Evolutionary conservation across 2,888 invertebrate species (phyloP).

Genomic region (Teinopalpus imperialis): DNA sequence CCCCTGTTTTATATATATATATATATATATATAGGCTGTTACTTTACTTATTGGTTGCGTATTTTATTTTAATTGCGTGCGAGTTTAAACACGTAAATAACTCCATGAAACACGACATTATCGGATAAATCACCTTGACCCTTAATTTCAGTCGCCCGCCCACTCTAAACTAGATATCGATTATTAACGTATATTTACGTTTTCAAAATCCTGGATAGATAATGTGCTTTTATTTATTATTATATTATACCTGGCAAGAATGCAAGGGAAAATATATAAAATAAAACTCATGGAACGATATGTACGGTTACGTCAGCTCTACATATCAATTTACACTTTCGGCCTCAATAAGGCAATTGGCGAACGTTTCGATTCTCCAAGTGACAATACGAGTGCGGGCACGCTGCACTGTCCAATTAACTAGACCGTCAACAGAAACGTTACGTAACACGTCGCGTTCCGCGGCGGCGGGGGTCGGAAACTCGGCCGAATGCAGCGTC

Average conservation of each 20-base stretch:
- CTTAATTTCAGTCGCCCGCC: slow-evolving; percentile 46
- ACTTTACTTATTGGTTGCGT: no score
- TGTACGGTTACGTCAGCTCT: slow-evolving; percentile 10
- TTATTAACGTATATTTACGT: no score
- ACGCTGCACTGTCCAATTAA: slow-evolving; percentile 30
- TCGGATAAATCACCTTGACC: slow-evolving; percentile 36
- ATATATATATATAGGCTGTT: no score
- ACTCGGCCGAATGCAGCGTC: slow-evolving; percentile 52
- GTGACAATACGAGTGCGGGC: slow-evolving; percentile 34
- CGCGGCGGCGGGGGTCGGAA: slow-evolving; percentile 41
- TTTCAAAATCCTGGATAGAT: no score
- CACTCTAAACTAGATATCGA: slow-evolving; percentile 48
- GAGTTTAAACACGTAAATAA: background rate
- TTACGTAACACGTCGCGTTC: slow-evolving; percentile 36
- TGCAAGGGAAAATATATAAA: no score
- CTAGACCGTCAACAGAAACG: slow-evolving; percentile 37
- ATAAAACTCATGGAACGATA: no score
- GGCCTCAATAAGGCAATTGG: slow-evolving; percentile 43
- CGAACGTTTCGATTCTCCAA: slow-evolving; percentile 35
- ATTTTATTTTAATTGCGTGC: no score
- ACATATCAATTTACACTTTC: slow-evolving; percentile 39
- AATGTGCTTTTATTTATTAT: no score
- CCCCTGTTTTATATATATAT: no score
- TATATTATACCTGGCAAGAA: no score
- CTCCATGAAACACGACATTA: slow-evolving; percentile 20